Base-by-base conservation (phyloP, 53 echinoderm and acorn worm species). In the Actinopyga echinites region DNA sequence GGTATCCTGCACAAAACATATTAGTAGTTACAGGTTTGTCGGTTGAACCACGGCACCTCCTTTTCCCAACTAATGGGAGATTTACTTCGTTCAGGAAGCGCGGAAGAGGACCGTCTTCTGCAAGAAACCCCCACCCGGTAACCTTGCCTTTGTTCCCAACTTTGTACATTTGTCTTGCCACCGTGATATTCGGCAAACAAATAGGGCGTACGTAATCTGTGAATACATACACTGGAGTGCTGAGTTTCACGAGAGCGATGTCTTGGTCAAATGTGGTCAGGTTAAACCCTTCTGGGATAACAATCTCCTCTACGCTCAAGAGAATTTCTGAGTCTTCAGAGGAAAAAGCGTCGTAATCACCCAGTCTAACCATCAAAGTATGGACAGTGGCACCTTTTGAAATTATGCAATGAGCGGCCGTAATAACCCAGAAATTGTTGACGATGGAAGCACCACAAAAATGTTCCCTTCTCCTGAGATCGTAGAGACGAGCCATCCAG, bases 1-100 rank as follows among this genome's bases (percentile, higher is more conserved):
- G 17, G 58, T 74, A 88, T 0, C 95, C 95, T 9, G 95, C 95
- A 52, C 95, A 95, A 54, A 95, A 95, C 95, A 95, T 95, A 53
- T 71, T 90, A 5, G 37, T 33, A 4, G 93, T 86, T 17, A 91
- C 74, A 2, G 69, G 8, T 21, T 82, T 56, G 0, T 22, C 28
- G 0, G 91, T 85, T 1, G 89, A 89, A 13, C 59, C 75, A 17
- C 35, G 30, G 65, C 94, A 94, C 38, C 24, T 63, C 35, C 64
- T 64, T 22, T 34, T 38, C 21, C 32, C 25, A 5, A 88, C 86
- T 13, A 94, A 84, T 23, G 94, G 94, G n/a, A 94, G 29, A 30
- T 65, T n/a, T 19, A 89, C 75, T 45, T 94, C 91, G 15, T 36
- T 74, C 24, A 94, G 80, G 73, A 56, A 94, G 30, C 89, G 24